A percentile compares a stretch with the other conserved stretches of the same genome.
Evolutionary conservation across 2,797 vertebrate species (phyloP).

Genomic region (Coendou prehensilis): DNA sequence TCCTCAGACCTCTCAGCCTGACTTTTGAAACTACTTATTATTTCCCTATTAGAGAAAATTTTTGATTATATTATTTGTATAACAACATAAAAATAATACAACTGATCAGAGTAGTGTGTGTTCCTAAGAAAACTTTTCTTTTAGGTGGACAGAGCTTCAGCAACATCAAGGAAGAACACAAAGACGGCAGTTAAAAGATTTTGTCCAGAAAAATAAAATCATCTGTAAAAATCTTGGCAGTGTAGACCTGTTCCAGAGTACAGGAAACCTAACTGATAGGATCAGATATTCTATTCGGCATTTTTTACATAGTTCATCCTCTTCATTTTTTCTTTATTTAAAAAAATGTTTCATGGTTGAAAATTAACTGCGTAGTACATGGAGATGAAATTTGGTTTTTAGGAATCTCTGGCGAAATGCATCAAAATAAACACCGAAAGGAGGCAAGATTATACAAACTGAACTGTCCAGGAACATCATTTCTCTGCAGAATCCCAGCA

Average conservation of each 20-base stretch:
- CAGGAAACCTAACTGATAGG: conserved; percentile 10
- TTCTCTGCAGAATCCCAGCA: not conserved
- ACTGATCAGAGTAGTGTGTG: not conserved
- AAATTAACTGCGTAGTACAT: conserved; percentile 44
- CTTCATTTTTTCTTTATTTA: conserved; percentile 37
- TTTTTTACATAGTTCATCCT: not conserved
- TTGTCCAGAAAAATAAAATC: not conserved
- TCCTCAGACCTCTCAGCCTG: not conserved
- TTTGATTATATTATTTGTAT: not conserved
- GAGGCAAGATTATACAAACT: not conserved
- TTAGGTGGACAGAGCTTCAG: not conserved
- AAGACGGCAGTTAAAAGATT: not conserved
- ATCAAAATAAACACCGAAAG: conserved; percentile 29
- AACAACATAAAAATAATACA: not conserved
- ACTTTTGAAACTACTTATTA: not conserved
- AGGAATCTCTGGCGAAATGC: not conserved
- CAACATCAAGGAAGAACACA: not conserved
- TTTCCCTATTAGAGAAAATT: not conserved
- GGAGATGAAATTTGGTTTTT: not conserved
- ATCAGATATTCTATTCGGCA: not conserved
- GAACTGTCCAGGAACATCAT: not conserved
- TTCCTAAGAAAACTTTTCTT: not conserved
- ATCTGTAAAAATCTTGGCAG: not conserved
- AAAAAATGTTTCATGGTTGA: conserved; percentile 47
- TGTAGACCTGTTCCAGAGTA: not conserved